These are phyloP conservation scores for Brienomyrus brachyistius DNA, from an alignment of 2,113 vertebrate species.

Conservation along the genomic window DNA sequence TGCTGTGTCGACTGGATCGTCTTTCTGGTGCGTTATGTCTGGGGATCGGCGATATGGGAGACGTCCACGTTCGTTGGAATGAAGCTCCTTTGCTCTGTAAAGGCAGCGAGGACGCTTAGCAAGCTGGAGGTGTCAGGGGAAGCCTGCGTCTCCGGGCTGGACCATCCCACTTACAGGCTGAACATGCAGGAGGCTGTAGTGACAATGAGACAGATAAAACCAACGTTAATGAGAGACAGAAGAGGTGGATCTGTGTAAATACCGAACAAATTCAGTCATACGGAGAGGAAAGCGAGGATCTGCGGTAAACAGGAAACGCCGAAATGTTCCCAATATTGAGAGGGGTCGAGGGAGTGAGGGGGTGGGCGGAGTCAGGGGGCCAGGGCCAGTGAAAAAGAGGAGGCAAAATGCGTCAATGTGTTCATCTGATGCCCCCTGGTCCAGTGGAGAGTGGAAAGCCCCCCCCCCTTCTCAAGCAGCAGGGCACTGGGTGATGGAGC, in stretches of 20 bases:
- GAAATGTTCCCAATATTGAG: not conserved
- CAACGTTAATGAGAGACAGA: not conserved
- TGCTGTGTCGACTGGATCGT: not conserved
- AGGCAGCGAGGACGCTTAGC: not conserved
- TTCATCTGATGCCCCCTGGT: conserved; percentile 43
- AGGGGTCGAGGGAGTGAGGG: not conserved
- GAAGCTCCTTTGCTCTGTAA: not conserved
- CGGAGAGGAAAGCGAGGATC: not conserved
- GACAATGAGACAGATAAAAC: not conserved
- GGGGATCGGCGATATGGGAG: not conserved
- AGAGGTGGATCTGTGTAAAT: conserved; percentile 3
- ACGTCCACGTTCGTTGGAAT: not conserved
- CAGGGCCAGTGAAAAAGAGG: conserved; percentile 38
- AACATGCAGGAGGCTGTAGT: not conserved
- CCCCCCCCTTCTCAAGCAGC: conserved; percentile 11
- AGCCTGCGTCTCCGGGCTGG: not conserved
- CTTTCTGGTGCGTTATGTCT: not conserved
- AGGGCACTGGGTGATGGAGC: conserved; percentile 44
- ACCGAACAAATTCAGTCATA: not conserved
- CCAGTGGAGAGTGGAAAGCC: conserved; percentile 37
- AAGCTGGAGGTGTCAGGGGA: not conserved
- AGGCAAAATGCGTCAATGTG: conserved; percentile 43
- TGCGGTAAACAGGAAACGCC: not conserved
- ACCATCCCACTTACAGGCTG: not conserved
- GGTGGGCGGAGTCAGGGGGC: conserved; percentile 3